A percentile compares a stretch with the other conserved stretches of the same genome.
phyloP scores from a whole-genome alignment of 2,113 vertebrate genomes.

The Hiodon alosoides region DNA sequence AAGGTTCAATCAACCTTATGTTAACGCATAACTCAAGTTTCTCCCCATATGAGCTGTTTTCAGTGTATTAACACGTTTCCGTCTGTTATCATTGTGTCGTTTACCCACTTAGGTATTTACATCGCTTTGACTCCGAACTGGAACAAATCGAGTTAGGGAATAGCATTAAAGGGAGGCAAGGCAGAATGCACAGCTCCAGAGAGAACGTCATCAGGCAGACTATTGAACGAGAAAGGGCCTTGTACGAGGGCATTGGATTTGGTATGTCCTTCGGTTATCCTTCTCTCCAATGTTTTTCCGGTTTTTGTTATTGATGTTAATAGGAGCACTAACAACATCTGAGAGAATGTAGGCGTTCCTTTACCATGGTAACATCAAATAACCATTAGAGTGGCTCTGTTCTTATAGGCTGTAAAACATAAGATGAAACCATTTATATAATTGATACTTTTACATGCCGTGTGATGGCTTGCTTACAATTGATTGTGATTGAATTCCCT shows the following conservation, averaged over 20 bases:
- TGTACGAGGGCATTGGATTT: constrained; percentile 73
- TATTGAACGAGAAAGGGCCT: constrained; percentile 72
- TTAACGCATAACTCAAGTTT: background rate
- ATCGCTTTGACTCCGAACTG: constrained; percentile 77
- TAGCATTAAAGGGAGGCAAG: constrained; percentile 87
- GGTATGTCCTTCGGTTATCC: constrained; percentile 56
- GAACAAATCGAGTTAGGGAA: constrained; percentile 90
- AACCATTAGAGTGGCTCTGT: too few relatives aligned
- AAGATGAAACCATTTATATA: background rate
- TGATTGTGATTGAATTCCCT: background rate
- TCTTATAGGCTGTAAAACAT: too few relatives aligned
- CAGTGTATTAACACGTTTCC: background rate
- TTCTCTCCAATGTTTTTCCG: background rate
- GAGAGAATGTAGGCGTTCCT: too few relatives aligned
- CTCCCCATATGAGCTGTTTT: background rate
- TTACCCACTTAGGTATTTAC: constrained; percentile 74
- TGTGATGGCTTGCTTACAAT: background rate
- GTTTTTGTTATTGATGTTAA: background rate
- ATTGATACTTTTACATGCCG: background rate
- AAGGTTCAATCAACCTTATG: background rate
- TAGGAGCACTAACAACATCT: too few relatives aligned
- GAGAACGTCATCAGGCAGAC: constrained; percentile 83
- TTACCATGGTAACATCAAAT: too few relatives aligned
- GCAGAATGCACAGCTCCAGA: constrained; percentile 76
- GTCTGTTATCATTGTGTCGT: constrained; percentile 3